Evolutionary conservation across 30 jellyfish, hydroid and myxozoan species (phyloP), one percentile per base, ranked within the genome.

Genomic region (Aurelia coerulea): DNA sequence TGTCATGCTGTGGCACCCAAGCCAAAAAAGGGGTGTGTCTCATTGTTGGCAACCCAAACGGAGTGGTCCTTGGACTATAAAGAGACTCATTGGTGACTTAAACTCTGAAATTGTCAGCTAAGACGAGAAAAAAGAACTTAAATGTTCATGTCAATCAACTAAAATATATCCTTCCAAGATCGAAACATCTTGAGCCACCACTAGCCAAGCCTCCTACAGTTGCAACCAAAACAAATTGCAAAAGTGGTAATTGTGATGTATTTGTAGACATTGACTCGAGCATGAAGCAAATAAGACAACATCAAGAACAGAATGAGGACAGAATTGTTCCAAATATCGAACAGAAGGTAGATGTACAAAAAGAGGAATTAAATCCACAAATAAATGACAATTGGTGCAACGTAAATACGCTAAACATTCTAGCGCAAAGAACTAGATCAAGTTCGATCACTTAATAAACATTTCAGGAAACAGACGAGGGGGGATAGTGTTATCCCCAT

Each of bases 1-100:
- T 8, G 80, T 69, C n/a, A 69, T 69, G 80, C 41, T 69, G 64
- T 69, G 80, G 80, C 80, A 69, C 31, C 80, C 80, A 19, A 69
- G 29, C 59, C 49, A 74, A 34, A 42, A 42, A 50, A 74, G 52
- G 15, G 73, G 73, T 11, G 39, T 74, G 49, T 50, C 85, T 35
- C 71, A 50, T 18, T 37, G 35, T n/a, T 29, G 86, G 85, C 73
- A 16, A 29, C 85, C 76, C 11, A 74, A 74, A 6, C 49, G 54
- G 41, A 19, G 29, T 13, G 68, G 68, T 58, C 2, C 29, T 18
- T 58, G 68, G 68, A 58, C 68, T 1, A 58, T 15, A 69, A 69
- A 53, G 34, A 39, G 80, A 33, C 41, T 69, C 62, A 69, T 69
- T 69, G 80, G 80, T 14, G 80, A 69, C n/a, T 69, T 69, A 37